A percentile compares a stretch with the other conserved stretches of the same genome.
Conservation (phyloP, 2,797 vertebrate species). For the Alfaro cultratus region DNA sequence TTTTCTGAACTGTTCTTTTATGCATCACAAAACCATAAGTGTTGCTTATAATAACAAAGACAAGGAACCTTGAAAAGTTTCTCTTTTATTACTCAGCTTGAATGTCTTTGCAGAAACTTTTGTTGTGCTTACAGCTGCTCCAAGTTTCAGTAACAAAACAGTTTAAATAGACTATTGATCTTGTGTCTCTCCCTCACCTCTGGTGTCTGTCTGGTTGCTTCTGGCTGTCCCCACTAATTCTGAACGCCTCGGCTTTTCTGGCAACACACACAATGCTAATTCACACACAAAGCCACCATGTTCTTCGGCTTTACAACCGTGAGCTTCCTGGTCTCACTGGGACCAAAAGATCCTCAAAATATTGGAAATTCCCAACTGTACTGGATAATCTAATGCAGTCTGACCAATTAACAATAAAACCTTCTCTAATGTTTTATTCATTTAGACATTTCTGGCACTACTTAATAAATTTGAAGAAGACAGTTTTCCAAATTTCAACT, state of each 20-base stretch:
- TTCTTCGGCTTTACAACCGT: no score
- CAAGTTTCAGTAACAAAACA: slow-evolving; percentile 31
- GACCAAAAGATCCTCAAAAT: neutral
- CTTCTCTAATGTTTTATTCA: neutral
- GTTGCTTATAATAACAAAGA: neutral
- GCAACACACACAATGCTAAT: slow-evolving; percentile 11
- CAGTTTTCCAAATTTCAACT: neutral
- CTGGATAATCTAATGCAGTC: neutral
- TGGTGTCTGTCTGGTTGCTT: slow-evolving; percentile 26
- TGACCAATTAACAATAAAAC: neutral
- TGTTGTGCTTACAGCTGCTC: slow-evolving; percentile 1
- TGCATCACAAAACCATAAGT: neutral
- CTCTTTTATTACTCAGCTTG: neutral
- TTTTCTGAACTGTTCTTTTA: neutral
- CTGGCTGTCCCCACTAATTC: slow-evolving; percentile 18
- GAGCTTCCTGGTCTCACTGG: neutral
- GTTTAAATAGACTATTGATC: slow-evolving; percentile 60
- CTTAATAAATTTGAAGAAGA: neutral
- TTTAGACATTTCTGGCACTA: neutral
- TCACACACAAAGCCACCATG: no score
- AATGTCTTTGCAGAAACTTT: neutral
- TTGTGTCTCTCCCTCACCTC: slow-evolving; percentile 3
- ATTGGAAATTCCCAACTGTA: no score
- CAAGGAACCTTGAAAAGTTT: neutral
- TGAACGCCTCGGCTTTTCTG: slow-evolving; percentile 12